phyloP scores from a whole-genome alignment of 2,113 vertebrate genomes.

The Thermophis baileyi region DNA sequence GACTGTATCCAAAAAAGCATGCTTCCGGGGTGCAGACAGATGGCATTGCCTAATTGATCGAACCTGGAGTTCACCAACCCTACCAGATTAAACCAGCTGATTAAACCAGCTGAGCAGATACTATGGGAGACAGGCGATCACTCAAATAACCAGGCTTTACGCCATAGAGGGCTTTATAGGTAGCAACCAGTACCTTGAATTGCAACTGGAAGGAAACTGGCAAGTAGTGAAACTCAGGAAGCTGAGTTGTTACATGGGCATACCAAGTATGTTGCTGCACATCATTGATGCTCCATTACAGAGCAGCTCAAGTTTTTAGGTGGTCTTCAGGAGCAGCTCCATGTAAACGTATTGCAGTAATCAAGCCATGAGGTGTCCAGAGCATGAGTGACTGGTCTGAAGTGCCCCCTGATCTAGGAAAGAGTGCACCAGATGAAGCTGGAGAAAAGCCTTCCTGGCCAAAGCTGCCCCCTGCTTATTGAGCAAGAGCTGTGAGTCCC shows the following conservation, averaged over 20 bases:
- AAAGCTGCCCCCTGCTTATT: neutral
- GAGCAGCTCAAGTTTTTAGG: neutral
- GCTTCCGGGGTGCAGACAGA: neutral
- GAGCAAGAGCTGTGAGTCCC: neutral
- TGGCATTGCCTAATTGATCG: neutral
- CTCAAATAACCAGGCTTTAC: neutral
- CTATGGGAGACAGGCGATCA: neutral
- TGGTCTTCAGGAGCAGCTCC: neutral
- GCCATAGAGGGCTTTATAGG: neutral
- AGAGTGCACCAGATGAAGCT: neutral
- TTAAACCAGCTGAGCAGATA: neutral
- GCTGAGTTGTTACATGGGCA: neutral
- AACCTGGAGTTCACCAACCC: neutral
- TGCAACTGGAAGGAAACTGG: neutral
- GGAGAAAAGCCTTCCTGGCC: neutral
- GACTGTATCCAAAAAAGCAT: neutral
- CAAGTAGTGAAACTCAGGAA: neutral
- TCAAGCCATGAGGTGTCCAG: neutral
- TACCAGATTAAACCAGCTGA: neutral
- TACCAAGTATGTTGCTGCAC: neutral
- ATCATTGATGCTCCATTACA: neutral
- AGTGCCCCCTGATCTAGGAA: neutral
- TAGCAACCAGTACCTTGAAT: neutral
- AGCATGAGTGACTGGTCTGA: neutral
- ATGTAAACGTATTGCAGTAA: neutral